Percentiles rank a stretch among this genome's conserved stretches.
These are phyloP conservation scores for cattle (Bos taurus) DNA, from an alignment of 2,113 vertebrate species.

Conservation along the genomic window DNA sequence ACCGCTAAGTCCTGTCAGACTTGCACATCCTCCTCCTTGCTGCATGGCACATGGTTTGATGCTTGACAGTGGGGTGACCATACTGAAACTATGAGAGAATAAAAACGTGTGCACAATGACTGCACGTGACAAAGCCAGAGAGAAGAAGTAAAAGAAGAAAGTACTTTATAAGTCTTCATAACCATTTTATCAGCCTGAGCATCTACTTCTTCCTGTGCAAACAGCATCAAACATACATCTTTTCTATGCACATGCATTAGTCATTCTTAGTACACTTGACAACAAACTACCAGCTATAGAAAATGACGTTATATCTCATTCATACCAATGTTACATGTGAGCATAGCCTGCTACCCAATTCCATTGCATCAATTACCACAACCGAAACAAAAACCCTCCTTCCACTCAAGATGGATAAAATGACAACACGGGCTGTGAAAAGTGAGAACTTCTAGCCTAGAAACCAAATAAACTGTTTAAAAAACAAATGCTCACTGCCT, in stretches of 20 bases:
- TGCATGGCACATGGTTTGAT: neutral
- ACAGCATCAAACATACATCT: neutral
- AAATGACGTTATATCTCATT: neutral
- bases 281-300: neutral
- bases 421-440: neutral
- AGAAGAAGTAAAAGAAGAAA: neutral
- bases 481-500: neutral
- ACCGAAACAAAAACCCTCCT: neutral
- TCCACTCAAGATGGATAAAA: neutral
- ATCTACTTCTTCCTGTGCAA: neutral
- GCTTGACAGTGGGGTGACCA: no score
- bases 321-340: neutral
- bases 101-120: no score
- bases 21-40: neutral
- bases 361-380: neutral
- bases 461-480: neutral
- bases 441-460: neutral
- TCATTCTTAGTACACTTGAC: rapidly evolving
- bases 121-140: neutral
- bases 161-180: neutral
- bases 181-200: neutral
- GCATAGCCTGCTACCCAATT: neutral
- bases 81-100: no score
- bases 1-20: neutral
- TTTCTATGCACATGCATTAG: neutral